Percentiles rank a stretch among this genome's conserved stretches.
Conservation (phyloP, 2,113 vertebrate species). For the Erythrocercus mccallii region DNA sequence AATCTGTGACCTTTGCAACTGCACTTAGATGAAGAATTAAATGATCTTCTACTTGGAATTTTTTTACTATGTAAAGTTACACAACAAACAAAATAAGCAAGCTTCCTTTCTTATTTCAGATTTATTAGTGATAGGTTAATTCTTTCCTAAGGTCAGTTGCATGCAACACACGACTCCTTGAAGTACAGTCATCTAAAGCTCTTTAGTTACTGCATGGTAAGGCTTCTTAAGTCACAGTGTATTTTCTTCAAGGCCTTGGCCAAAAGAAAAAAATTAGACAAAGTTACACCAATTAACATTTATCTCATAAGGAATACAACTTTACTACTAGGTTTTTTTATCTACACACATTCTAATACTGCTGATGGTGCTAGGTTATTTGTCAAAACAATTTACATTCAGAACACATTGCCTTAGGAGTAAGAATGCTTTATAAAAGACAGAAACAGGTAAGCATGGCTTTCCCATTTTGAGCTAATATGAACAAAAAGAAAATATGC, state of each 20-base stretch:
- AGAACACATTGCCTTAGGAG: constrained; percentile 34
- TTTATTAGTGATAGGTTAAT: constrained; percentile 76
- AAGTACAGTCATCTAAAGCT: constrained; percentile 78
- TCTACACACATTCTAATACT: constrained; percentile 85
- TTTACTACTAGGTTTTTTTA: constrained; percentile 69
- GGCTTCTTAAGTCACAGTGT: constrained; percentile 92
- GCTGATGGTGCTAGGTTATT: constrained; percentile 72
- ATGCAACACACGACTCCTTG: constrained; percentile 87
- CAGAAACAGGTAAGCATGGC: constrained; percentile 31
- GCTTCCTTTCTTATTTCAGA: constrained; percentile 63
- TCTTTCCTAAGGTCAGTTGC: constrained; percentile 84
- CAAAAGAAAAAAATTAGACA: constrained; percentile 68
- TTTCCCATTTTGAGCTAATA: constrained; percentile 14
- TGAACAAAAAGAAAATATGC: constrained; percentile 6
- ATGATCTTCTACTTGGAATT: not conserved
- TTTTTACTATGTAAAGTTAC: not conserved
- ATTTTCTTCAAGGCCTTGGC: constrained; percentile 76
- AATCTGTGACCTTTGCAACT: constrained; percentile 47
- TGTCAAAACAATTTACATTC: constrained; percentile 67
- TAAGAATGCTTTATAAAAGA: constrained; percentile 32
- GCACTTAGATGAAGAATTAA: constrained; percentile 68
- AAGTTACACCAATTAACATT: constrained; percentile 72
- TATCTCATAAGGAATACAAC: constrained; percentile 74
- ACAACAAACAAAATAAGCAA: constrained; percentile 47
- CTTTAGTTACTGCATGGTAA: constrained; percentile 77